Percentiles rank a stretch among this genome's conserved stretches.
These are phyloP conservation scores for Cirrhinus mrigala DNA, from an alignment of 2,797 vertebrate genomes.

Conservation along the genomic window DNA sequence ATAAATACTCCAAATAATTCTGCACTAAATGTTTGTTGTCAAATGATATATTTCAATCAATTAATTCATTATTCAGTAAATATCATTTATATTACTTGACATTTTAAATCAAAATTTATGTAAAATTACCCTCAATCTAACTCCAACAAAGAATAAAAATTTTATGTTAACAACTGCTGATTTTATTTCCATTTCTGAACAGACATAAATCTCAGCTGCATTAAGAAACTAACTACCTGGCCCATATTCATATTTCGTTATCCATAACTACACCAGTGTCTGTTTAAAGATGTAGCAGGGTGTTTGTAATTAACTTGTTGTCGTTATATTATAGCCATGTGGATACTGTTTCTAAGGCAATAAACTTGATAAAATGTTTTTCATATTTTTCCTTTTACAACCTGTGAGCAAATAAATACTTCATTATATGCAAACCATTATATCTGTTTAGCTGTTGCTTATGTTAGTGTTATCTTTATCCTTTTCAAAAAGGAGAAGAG, in stretches of 20 bases:
- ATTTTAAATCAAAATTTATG: background rate
- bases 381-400: background rate
- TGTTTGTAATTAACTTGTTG: constrained; percentile 11
- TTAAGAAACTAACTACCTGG: background rate
- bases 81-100: too few relatives aligned
- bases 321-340: background rate
- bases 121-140: background rate
- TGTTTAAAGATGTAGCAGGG: constrained; percentile 4
- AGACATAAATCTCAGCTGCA: background rate
- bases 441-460: background rate
- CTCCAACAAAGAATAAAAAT: background rate
- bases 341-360: background rate
- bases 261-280: background rate
- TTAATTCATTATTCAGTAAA: background rate
- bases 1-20: background rate
- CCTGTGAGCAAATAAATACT: background rate
- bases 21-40: background rate
- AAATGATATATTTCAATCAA: background rate
- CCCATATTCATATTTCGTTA: background rate
- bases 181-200: background rate
- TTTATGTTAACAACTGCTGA: background rate
- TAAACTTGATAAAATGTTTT: background rate
- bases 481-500: background rate
- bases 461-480: background rate
- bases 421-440: background rate